phyloP scores from a whole-genome alignment of 1,140 invertebrate genomes.

The Calliphora vicina region DNA sequence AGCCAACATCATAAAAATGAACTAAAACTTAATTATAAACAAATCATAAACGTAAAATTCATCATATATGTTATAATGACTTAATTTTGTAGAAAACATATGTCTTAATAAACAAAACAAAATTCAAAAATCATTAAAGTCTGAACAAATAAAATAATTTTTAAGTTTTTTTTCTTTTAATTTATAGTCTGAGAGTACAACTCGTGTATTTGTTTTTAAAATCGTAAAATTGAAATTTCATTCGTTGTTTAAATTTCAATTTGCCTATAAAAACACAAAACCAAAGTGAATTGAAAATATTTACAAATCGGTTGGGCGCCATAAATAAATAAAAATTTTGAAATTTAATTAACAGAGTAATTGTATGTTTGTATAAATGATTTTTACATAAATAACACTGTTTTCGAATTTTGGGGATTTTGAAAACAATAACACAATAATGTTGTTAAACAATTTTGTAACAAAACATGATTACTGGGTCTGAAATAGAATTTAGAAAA shows the following conservation, averaged over 20 bases:
- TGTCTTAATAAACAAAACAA: not conserved
- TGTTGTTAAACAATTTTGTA: too few species aligned
- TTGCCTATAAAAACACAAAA: not conserved
- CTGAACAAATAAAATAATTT: not conserved
- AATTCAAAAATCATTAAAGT: not conserved
- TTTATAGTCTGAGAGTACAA: too few species aligned
- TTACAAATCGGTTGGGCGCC: conserved; percentile 5
- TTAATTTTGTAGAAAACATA: not conserved
- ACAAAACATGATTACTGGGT: too few species aligned
- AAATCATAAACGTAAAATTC: not conserved
- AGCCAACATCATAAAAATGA: not conserved
- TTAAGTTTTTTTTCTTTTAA: not conserved
- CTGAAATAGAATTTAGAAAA: too few species aligned
- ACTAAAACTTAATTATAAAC: not conserved
- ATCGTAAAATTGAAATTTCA: not conserved
- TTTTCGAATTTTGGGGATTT: too few species aligned
- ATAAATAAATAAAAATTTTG: conserved; percentile 18
- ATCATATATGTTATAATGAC: not conserved
- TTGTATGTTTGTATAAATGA: too few species aligned
- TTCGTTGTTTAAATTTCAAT: not conserved
- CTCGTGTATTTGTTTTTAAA: not conserved
- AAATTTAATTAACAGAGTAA: not conserved
- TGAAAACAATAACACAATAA: too few species aligned
- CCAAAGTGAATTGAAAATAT: conserved; percentile 27
- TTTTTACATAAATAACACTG: too few species aligned